Base-by-base conservation (phyloP, 1,140 invertebrate genomes). In the Cataglyphis hispanica region DNA sequence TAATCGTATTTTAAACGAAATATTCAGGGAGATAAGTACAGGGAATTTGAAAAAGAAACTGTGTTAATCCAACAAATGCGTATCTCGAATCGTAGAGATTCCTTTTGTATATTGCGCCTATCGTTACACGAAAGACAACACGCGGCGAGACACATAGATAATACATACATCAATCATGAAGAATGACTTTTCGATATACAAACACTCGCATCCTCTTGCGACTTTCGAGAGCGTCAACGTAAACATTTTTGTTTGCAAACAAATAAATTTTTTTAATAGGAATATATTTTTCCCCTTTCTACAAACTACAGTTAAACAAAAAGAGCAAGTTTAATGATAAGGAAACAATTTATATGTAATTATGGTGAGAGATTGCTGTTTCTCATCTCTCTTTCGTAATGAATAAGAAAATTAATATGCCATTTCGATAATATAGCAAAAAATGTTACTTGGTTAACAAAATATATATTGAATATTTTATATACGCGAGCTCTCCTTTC, bases 1-100 rank as follows among this genome's bases (percentile, higher is more conserved):
- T 56, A 83, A 37, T 40, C 53, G 50, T 83, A 72, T 83, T 61
- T 83, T 83, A 83, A 50, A 60, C 56, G 78, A 83, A 85, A 85
- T 37, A 77, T 85, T 77, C 67, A 66, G 74, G 67, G 83, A 78
- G 31, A 66, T 46, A 72, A 88, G 69, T 80, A 78, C 69, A 76
- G 56, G 70, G 66, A 81, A 61, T 60, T 56, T 76, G 66, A 43
- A 40, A 81, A 76, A 75, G 50, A 78, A 50, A 37, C 50, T 78
- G 75, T 80, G 53, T 83, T 83, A 74, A 83, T 40, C 5, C 37
- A 22, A 60, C 25, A 60, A 31, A 83, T 61, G 22, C 40, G 34
- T 84, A 56, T 22, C 25, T 22, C 13, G 74, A 78, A 60, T 77
- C 72, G 5, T 66, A 78, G 37, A 31, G 63, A 67, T 67, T 46